Evolutionary conservation across 1,140 invertebrate species (phyloP).

Genomic region (Drosophila carrolli): DNA sequence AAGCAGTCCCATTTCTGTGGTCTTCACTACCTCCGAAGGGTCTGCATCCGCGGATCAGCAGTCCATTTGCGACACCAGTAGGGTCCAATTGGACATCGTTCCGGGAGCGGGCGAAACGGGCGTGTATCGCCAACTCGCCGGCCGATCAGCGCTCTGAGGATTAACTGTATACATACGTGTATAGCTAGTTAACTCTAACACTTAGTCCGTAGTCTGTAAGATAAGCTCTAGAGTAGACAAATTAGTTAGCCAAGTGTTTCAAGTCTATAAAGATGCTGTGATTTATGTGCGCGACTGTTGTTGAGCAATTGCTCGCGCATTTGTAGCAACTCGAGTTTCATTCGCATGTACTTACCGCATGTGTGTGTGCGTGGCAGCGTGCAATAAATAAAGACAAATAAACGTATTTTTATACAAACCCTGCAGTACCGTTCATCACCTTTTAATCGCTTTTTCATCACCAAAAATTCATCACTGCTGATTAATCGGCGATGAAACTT

Average conservation of each 20-base stretch:
- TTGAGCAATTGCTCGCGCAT: slow-evolving; percentile 56
- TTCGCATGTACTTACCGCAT: slow-evolving; percentile 66
- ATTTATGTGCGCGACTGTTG: slow-evolving; percentile 70
- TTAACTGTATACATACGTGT: not conserved
- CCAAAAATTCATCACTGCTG: no score
- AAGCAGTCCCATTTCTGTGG: slow-evolving; percentile 57
- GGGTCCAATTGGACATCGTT: slow-evolving; percentile 61
- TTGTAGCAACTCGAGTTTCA: slow-evolving; percentile 54
- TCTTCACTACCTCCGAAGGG: slow-evolving; percentile 42
- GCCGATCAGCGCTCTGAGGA: slow-evolving; percentile 47
- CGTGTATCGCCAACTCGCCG: slow-evolving; percentile 57
- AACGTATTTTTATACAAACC: slow-evolving; percentile 56
- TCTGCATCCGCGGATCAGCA: slow-evolving; percentile 8
- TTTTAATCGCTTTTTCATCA: no score
- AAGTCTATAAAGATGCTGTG: slow-evolving; percentile 81
- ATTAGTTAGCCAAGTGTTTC: slow-evolving; percentile 63
- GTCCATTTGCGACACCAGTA: slow-evolving; percentile 58
- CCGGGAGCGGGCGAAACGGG: slow-evolving; percentile 59
- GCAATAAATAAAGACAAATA: slow-evolving; percentile 62
- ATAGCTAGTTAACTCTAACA: slow-evolving; percentile 1
- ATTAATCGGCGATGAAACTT: no score
- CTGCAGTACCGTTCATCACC: no score
- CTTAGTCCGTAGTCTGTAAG: slow-evolving; percentile 55
- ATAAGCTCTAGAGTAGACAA: slow-evolving; percentile 59
- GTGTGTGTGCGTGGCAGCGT: slow-evolving; percentile 33